Conservation (phyloP, 2,888 invertebrate species). For the Drosophila paranaensis region DNA sequence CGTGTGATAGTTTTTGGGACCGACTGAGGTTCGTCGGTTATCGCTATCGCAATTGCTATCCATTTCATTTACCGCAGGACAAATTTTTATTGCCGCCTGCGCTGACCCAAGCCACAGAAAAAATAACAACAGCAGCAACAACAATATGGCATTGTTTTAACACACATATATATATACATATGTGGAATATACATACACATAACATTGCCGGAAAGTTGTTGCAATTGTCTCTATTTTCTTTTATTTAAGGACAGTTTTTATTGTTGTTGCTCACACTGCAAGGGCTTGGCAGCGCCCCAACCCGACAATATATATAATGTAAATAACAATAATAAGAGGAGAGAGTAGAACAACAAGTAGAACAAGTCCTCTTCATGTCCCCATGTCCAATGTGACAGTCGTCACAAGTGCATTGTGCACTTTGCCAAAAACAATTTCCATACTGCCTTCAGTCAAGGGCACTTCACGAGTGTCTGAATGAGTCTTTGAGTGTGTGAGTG, state of each 20-base stretch:
- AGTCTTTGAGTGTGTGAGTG: slow-evolving; percentile 33
- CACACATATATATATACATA: slow-evolving; percentile 7
- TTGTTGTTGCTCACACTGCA: slow-evolving; percentile 32
- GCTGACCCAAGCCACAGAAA: slow-evolving; percentile 65
- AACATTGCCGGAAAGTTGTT: slow-evolving; percentile 78
- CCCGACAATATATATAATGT: neutral
- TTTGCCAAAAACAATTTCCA: slow-evolving; percentile 78
- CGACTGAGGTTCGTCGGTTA: slow-evolving; percentile 46
- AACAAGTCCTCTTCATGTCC: too few species aligned
- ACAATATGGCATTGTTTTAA: slow-evolving; percentile 65
- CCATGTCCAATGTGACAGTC: slow-evolving; percentile 57
- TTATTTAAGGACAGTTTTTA: slow-evolving; percentile 69
- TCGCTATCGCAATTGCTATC: slow-evolving; percentile 75
- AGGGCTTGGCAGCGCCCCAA: slow-evolving; percentile 10
- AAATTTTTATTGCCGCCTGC: slow-evolving; percentile 72
- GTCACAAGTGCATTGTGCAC: slow-evolving; percentile 79
- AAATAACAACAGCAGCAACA: slow-evolving; percentile 8
- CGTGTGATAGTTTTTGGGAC: slow-evolving; percentile 5
- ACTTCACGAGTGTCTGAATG: slow-evolving; percentile 59
- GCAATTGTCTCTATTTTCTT: slow-evolving; percentile 77
- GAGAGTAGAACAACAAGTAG: too few species aligned
- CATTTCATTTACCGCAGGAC: slow-evolving; percentile 79
- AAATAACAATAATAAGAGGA: too few species aligned
- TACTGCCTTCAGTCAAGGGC: slow-evolving; percentile 65
- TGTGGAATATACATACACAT: slow-evolving; percentile 12